Evolutionary conservation across 2,797 vertebrate genomes (phyloP).

Genomic region (Sternotherus odoratus): DNA sequence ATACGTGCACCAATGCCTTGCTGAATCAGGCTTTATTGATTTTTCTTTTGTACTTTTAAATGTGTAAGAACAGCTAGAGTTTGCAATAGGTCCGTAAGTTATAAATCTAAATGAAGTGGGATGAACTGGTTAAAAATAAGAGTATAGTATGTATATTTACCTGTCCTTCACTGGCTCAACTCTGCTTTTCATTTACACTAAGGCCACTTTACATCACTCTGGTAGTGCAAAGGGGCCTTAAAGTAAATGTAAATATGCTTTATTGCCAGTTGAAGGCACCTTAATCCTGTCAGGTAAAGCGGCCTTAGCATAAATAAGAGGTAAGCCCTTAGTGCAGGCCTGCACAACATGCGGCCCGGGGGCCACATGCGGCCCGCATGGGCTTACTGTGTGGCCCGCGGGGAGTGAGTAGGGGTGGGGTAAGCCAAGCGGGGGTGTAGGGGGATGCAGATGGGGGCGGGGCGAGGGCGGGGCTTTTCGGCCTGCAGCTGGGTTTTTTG

Average conservation of each 20-base stretch:
- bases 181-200: constrained; percentile 27
- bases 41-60: neutral
- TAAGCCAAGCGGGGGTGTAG: no score
- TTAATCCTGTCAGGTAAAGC: neutral
- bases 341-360: no score
- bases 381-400: no score
- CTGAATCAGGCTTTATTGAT: neutral
- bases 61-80: neutral
- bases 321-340: neutral
- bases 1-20: neutral
- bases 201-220: constrained; percentile 26
- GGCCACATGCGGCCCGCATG: no score
- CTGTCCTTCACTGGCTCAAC: neutral
- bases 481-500: no score
- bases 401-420: no score
- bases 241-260: constrained; percentile 19
- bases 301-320: neutral
- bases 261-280: constrained; percentile 40
- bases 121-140: neutral
- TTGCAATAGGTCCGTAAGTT: neutral
- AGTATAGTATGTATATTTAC: neutral
- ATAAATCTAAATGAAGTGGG: neutral
- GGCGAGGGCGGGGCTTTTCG: no score
- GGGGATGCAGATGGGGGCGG: no score
- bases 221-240: constrained; percentile 20